Percentiles rank a stretch among this genome's conserved stretches.
Evolutionary conservation across 2,113 vertebrate genomes (phyloP).

Genomic region (Nibea coibor): DNA sequence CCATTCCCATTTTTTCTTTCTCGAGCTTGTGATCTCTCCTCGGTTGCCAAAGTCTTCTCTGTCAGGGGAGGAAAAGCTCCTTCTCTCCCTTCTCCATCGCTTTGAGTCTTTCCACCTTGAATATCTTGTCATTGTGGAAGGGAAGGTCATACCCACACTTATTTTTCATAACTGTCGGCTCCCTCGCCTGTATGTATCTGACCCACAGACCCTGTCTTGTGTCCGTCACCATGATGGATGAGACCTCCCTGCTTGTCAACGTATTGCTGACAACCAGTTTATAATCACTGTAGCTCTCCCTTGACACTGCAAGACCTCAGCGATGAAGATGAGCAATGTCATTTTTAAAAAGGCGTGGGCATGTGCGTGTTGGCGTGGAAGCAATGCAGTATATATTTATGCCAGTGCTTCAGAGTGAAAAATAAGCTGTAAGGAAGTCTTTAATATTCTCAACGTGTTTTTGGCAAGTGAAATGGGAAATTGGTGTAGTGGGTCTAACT

Average conservation of each 20-base stretch:
- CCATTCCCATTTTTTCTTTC: slow-evolving; percentile 8
- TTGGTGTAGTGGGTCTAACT: not conserved
- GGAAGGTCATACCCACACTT: slow-evolving; percentile 38
- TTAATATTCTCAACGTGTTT: not conserved
- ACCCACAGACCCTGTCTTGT: slow-evolving; percentile 43
- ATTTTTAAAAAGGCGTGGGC: not conserved
- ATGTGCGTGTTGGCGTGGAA: not conserved
- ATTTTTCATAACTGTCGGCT: slow-evolving; percentile 33
- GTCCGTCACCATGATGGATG: slow-evolving; percentile 54
- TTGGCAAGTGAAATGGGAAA: not conserved
- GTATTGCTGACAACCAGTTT: slow-evolving; percentile 40
- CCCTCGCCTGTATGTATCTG: not conserved
- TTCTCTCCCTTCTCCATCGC: not conserved
- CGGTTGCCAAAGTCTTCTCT: not conserved
- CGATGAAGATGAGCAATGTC: slow-evolving; percentile 32
- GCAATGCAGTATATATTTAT: slow-evolving; percentile 2
- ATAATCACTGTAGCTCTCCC: slow-evolving; percentile 40
- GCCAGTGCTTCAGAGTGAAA: not conserved
- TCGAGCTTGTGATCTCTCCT: not conserved
- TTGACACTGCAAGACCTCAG: slow-evolving; percentile 23
- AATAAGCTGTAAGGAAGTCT: not conserved
- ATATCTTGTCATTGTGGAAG: slow-evolving; percentile 41
- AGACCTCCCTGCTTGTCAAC: slow-evolving; percentile 22
- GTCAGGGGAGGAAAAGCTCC: slow-evolving; percentile 8
- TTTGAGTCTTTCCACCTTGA: slow-evolving; percentile 27